Conservation (phyloP, 2,888 invertebrate genomes). For the Nemurella pictetii region DNA sequence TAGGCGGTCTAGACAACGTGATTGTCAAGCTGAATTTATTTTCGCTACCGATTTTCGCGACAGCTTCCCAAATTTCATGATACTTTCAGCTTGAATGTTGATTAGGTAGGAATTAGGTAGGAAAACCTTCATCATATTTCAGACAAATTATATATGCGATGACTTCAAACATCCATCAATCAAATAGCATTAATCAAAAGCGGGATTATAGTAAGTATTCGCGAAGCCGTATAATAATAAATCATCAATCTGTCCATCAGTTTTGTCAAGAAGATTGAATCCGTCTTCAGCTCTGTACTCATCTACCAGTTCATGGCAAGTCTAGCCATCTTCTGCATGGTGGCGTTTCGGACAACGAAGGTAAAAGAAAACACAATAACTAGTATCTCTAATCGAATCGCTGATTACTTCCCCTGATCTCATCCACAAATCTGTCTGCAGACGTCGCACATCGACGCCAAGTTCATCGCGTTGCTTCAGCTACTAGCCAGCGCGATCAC, state of each 20-base stretch:
- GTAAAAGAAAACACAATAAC: background rate
- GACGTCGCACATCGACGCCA: background rate
- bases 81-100: no score
- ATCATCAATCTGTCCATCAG: background rate
- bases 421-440: background rate
- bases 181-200: no score
- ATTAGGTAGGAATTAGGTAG: no score
- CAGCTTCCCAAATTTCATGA: no score
- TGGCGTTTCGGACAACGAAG: background rate
- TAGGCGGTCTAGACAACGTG: no score
- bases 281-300: background rate
- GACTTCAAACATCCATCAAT: no score
- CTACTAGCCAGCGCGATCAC: conserved; percentile 5
- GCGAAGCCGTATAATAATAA: no score
- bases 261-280: background rate
- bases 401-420: background rate
- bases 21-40: no score
- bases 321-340: conserved; percentile 2
- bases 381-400: background rate
- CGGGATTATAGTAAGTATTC: no score
- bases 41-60: no score
- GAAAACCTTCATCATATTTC: no score
- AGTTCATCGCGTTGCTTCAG: conserved; percentile 1
- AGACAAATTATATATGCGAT: no score
- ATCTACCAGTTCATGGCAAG: conserved; percentile 20